phyloP scores from a whole-genome alignment of 2,888 invertebrate genomes.

The Allygus modestus region DNA sequence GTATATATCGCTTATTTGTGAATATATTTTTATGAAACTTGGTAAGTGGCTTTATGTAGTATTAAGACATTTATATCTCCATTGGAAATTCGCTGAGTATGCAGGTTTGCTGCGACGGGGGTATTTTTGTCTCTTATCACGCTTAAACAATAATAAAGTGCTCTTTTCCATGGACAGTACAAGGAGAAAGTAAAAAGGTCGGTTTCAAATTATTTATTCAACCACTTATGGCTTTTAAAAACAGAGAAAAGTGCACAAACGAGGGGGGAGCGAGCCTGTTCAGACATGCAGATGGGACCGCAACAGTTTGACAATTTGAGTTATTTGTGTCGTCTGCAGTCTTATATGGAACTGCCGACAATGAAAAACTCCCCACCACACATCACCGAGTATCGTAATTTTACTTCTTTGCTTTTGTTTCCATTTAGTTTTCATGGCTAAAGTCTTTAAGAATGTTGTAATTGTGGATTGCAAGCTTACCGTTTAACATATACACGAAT shows the following conservation, averaged over 20 bases:
- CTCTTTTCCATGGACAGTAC: neutral
- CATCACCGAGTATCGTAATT: neutral
- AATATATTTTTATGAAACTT: too few species aligned
- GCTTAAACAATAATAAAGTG: neutral
- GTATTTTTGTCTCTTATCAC: too few species aligned
- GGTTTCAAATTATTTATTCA: slow-evolving; percentile 7
- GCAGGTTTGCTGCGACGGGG: too few species aligned
- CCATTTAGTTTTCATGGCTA: neutral
- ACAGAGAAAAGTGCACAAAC: slow-evolving; percentile 30
- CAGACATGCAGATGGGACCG: slow-evolving; percentile 53
- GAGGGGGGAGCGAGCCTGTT: slow-evolving; percentile 2
- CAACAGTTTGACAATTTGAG: slow-evolving; percentile 52
- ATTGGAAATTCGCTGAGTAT: too few species aligned
- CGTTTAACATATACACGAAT: too few species aligned
- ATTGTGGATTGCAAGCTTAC: too few species aligned
- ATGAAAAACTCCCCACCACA: slow-evolving; percentile 18
- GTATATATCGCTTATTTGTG: too few species aligned
- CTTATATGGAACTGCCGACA: slow-evolving; percentile 28
- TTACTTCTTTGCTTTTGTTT: neutral
- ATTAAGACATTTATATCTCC: too few species aligned
- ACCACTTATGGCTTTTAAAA: neutral
- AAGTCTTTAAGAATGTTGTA: too few species aligned
- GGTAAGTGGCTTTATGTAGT: too few species aligned
- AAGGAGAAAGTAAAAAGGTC: neutral
- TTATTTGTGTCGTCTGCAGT: slow-evolving; percentile 37